Conservation (phyloP, 2,888 invertebrate genomes). For the Phasia obesa region DNA sequence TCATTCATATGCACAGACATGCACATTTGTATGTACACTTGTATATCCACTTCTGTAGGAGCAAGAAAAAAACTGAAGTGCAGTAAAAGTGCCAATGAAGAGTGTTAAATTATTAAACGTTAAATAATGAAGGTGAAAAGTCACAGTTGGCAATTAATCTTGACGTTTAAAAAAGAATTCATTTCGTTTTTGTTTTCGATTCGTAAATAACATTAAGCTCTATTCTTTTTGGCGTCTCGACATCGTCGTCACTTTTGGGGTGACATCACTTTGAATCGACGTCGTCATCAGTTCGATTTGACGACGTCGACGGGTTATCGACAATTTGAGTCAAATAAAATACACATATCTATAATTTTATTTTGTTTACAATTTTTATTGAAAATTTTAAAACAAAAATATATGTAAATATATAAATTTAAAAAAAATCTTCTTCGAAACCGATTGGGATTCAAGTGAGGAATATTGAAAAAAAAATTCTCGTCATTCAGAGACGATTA, state of each 20-base stretch:
- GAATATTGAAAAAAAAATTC: too few relatives aligned
- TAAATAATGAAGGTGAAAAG: conserved; percentile 50
- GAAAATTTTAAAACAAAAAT: not conserved
- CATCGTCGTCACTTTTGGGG: too few relatives aligned
- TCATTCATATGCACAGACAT: conserved; percentile 34
- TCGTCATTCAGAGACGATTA: too few relatives aligned
- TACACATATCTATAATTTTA: too few relatives aligned
- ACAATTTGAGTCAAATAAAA: too few relatives aligned
- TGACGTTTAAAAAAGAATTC: conserved; percentile 42
- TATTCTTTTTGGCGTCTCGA: too few relatives aligned
- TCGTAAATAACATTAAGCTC: not conserved
- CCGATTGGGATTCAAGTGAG: too few relatives aligned
- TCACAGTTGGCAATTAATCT: conserved; percentile 64
- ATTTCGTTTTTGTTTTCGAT: not conserved
- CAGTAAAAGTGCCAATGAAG: conserved; percentile 54
- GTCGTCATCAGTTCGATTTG: too few relatives aligned
- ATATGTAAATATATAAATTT: not conserved
- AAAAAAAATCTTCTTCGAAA: too few relatives aligned
- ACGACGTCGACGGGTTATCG: too few relatives aligned
- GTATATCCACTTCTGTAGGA: not conserved
- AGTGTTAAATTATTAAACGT: conserved; percentile 9
- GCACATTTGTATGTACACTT: conserved; percentile 1
- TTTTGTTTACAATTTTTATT: too few relatives aligned
- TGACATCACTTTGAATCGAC: too few relatives aligned
- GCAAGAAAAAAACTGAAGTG: conserved; percentile 41